These are phyloP conservation scores for Trogon surrucura DNA, from an alignment of 2,113 vertebrate species.

Conservation along the genomic window DNA sequence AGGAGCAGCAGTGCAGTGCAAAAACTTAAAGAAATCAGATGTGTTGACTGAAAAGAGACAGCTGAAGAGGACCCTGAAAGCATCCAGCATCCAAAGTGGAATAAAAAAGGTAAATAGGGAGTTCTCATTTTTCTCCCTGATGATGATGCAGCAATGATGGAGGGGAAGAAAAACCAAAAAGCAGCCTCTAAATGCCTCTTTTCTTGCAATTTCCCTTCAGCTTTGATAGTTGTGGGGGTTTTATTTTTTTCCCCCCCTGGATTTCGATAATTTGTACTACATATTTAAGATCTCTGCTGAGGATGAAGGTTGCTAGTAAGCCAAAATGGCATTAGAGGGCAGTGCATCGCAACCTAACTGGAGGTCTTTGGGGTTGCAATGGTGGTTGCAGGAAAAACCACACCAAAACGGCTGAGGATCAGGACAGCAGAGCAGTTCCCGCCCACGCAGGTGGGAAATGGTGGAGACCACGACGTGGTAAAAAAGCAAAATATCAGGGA, in stretches of 20 bases:
- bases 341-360: background rate
- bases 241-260: background rate
- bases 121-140: background rate
- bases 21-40: background rate
- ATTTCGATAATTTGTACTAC: background rate
- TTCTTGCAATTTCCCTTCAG: background rate
- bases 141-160: background rate
- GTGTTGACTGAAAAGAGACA: background rate
- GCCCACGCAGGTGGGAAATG: background rate
- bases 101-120: background rate
- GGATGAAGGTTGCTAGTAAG: background rate
- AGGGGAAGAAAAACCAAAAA: background rate
- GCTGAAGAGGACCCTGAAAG: background rate
- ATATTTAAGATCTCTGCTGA: background rate
- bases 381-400: background rate
- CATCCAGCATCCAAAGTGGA: background rate
- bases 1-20: background rate
- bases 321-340: slow-evolving; percentile 34
- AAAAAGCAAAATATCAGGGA: background rate
- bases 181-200: background rate
- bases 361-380: background rate
- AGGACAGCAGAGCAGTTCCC: background rate
- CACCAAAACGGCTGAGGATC: background rate
- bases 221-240: background rate
- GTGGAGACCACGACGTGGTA: background rate